These are phyloP conservation scores for Zaprionus inermis DNA, from an alignment of 1,140 invertebrate species.

Conservation along the genomic window DNA sequence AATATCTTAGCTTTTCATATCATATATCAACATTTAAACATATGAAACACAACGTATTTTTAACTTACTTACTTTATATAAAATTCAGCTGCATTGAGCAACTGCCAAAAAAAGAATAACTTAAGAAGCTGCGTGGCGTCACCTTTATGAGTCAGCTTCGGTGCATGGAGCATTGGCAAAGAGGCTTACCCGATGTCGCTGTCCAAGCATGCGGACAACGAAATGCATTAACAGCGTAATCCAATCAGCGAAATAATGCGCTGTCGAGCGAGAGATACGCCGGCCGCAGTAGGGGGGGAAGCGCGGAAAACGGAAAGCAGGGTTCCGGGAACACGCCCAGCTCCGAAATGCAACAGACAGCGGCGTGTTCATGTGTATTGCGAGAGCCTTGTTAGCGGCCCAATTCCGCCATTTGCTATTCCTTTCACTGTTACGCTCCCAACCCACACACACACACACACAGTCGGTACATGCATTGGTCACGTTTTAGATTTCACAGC, in stretches of 20 bases:
- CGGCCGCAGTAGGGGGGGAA: neutral
- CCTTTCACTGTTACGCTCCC: neutral
- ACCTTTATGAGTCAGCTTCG: neutral
- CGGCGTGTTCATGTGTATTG: slow-evolving; percentile 19
- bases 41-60: neutral
- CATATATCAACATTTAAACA: no score
- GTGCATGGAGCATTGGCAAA: slow-evolving; percentile 4
- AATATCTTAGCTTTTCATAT: no score
- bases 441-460: neutral
- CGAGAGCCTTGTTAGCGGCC: slow-evolving; percentile 6
- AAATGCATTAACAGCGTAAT: slow-evolving; percentile 52
- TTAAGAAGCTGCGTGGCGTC: neutral
- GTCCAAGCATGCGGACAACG: neutral
- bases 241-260: slow-evolving; percentile 50
- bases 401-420: neutral
- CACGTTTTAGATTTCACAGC: slow-evolving; percentile 56
- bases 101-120: neutral
- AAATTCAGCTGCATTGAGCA: neutral
- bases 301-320: neutral
- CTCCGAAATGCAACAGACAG: slow-evolving; percentile 34
- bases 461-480: slow-evolving; percentile 16
- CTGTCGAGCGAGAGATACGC: slow-evolving; percentile 32
- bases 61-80: neutral
- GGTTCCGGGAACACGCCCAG: no score
- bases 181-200: slow-evolving; percentile 11